Evolutionary conservation across 2,113 vertebrate genomes (phyloP), one percentile per base, ranked within the genome.

Genomic region (Lagopus muta): DNA sequence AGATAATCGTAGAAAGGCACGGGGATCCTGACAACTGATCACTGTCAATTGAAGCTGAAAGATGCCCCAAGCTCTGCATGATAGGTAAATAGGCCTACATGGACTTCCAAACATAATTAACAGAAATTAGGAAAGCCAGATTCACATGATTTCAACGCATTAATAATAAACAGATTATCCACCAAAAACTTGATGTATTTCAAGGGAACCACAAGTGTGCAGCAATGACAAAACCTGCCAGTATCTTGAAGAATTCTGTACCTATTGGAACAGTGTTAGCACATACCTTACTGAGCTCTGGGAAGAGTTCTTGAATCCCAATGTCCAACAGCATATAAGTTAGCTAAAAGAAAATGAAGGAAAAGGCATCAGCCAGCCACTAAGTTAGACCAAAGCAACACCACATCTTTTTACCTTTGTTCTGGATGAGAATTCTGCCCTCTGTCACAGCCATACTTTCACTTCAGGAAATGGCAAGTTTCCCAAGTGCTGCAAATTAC

Each of bases 301-400:
- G 99, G 78, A 99, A 99, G 32, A 99, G 98, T 88, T 99, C 99
- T 92, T 98, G 98, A 86, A 99, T 96, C 34, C 98, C 98, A 69
- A 99, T 98, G 96, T 99, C 99, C 95, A 99, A 96, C 58, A 99
- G 98, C 72, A 99, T 98, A 2, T 99, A 99, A 4, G 98, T 98
- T 96, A 99, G 97, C 99, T 99, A 97, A 87, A 97, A 90, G 43
- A 78, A 73, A 86, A 84, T 2, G 52, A 8, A 90, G 16, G 36
- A 83, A 81, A 58, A 62, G 22, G 61, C n/a, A 42, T 66, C 8
- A n/a, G 61, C 19, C 38, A 54, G 28, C 32, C 62, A 5, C 42
- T 11, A 54, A 72, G 21, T 81, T 3, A 14, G 22, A 54, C 66
- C 48, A 88, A 38, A 25, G 54, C 48, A 86, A 83, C 18, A 9